These are phyloP conservation scores for Oreotrochilus melanogaster DNA, from an alignment of 2,113 vertebrate genomes.

Conservation along the genomic window DNA sequence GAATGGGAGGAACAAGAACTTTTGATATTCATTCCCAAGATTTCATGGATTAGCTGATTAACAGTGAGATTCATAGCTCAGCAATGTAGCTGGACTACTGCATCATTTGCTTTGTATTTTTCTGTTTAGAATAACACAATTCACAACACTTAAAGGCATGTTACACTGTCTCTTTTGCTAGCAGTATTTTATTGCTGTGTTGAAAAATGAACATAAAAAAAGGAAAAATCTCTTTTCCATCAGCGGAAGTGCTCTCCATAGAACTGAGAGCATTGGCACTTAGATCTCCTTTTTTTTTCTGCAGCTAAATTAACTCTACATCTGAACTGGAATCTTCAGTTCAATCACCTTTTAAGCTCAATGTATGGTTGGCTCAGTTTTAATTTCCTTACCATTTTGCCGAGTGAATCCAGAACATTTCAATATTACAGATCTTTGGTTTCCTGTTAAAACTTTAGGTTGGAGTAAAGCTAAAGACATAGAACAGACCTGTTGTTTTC, in stretches of 20 bases:
- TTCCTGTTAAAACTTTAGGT: not conserved
- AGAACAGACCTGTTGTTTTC: not conserved
- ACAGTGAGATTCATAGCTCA: not conserved
- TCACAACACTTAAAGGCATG: not conserved
- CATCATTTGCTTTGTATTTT: not conserved
- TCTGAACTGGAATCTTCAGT: not conserved
- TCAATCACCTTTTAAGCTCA: not conserved
- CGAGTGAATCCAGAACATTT: not conserved
- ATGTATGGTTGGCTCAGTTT: not conserved
- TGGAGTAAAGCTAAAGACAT: not conserved
- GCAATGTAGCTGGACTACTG: not conserved
- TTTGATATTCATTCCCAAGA: not conserved
- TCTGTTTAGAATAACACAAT: not conserved
- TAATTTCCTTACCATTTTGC: not conserved
- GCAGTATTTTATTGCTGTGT: not conserved
- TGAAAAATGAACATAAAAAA: not conserved
- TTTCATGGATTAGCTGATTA: not conserved
- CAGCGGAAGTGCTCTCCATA: not conserved
- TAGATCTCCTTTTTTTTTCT: not conserved
- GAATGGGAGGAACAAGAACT: not conserved
- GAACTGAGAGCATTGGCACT: not conserved
- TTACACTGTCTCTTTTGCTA: not conserved
- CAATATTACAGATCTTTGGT: not conserved
- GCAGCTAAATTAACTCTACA: not conserved
- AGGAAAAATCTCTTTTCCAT: not conserved